These are phyloP conservation scores for Drosophila mauritiana DNA, from an alignment of 1,140 invertebrate genomes.

Conservation along the genomic window DNA sequence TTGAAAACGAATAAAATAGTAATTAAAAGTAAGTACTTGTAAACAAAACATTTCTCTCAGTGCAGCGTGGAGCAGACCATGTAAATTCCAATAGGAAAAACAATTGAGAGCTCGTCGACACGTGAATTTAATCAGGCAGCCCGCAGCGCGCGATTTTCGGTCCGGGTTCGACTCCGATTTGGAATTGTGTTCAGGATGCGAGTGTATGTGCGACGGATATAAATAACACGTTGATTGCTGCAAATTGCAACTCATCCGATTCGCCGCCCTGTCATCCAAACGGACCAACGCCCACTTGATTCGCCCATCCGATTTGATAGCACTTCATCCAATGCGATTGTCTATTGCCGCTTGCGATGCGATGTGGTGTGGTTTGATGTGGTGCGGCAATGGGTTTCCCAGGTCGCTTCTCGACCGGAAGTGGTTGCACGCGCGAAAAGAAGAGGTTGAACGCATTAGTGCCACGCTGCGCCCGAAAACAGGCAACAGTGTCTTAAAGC, in stretches of 20 bases:
- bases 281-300: constrained; percentile 73
- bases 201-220: constrained; percentile 49
- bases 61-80: constrained; percentile 1
- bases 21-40: too few species aligned
- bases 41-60: background rate
- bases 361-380: constrained; percentile 29
- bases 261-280: constrained; percentile 41
- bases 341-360: background rate
- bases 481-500: constrained; percentile 33
- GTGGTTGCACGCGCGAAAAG: constrained; percentile 60
- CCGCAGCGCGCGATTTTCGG: constrained; percentile 47
- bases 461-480: constrained; percentile 62
- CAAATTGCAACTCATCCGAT: constrained; percentile 27
- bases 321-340: background rate
- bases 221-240: constrained; percentile 67
- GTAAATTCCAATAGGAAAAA: constrained; percentile 71
- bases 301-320: background rate
- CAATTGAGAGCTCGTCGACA: constrained; percentile 62
- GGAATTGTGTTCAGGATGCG: background rate
- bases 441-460: constrained; percentile 43
- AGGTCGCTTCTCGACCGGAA: constrained; percentile 27
- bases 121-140: constrained; percentile 82
- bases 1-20: too few species aligned
- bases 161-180: background rate
- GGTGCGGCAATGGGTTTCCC: constrained; percentile 50